These are phyloP conservation scores for Aelia acuminata DNA, from an alignment of 2,888 invertebrate genomes.

Conservation along the genomic window DNA sequence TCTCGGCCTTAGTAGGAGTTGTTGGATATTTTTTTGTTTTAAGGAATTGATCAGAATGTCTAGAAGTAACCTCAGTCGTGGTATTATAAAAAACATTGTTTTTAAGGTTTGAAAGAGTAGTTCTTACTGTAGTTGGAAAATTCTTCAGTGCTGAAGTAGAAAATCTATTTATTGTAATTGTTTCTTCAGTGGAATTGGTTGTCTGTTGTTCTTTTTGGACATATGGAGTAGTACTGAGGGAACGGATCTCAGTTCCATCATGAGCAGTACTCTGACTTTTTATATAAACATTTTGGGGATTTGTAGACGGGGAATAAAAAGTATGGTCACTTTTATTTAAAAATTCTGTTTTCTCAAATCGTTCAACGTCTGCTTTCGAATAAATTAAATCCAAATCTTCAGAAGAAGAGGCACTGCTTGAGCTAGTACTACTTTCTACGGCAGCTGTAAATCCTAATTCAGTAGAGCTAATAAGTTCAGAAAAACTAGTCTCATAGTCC, in stretches of 20 bases:
- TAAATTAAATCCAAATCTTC: background rate
- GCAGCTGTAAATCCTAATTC: background rate
- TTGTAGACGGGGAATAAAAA: background rate
- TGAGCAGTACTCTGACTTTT: background rate
- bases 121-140: background rate
- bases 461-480: slow-evolving; percentile 9
- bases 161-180: background rate
- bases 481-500: slow-evolving; percentile 10
- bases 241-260: background rate
- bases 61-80: background rate
- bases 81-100: background rate
- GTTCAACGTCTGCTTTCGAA: slow-evolving; percentile 5
- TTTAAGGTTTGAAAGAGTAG: background rate
- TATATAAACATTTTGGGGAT: background rate
- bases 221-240: background rate
- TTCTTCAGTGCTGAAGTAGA: background rate
- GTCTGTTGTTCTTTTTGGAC: background rate
- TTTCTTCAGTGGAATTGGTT: background rate
- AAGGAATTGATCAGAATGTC: background rate
- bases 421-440: background rate
- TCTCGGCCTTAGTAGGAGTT: background rate
- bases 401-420: background rate
- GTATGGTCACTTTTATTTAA: background rate
- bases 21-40: background rate
- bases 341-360: background rate